Evolutionary conservation across 2,888 invertebrate species (phyloP).

Genomic region (Limnephilus lunatus): DNA sequence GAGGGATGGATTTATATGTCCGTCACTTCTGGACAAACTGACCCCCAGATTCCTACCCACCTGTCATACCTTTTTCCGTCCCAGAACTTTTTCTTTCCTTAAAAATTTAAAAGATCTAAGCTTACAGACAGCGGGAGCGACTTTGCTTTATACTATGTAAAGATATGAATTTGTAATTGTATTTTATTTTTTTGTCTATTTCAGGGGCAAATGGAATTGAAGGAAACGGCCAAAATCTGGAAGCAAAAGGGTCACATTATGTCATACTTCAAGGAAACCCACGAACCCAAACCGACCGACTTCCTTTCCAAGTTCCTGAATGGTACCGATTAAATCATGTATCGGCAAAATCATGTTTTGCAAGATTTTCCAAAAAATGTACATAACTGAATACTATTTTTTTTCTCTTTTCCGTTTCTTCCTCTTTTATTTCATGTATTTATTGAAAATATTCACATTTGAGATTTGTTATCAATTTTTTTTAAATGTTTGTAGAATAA

Average conservation of each 20-base stretch:
- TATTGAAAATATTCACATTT: background rate
- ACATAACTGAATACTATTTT: background rate
- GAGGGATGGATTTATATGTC: too few relatives aligned
- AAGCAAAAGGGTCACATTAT: slow-evolving; percentile 93
- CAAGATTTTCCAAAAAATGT: background rate
- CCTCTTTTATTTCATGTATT: background rate
- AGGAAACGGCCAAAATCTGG: slow-evolving; percentile 91
- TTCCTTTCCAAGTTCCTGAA: slow-evolving; percentile 94
- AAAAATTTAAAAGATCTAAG: too few relatives aligned
- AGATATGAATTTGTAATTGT: background rate
- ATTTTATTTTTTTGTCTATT: slow-evolving; percentile 67
- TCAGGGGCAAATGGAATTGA: slow-evolving; percentile 96
- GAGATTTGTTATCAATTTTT: background rate
- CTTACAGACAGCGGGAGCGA: too few relatives aligned
- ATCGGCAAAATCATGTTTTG: background rate
- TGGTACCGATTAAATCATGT: slow-evolving; percentile 68
- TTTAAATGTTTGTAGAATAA: slow-evolving; percentile 20
- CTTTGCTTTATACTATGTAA: too few relatives aligned
- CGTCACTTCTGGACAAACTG: too few relatives aligned
- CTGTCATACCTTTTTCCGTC: too few relatives aligned
- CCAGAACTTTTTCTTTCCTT: too few relatives aligned
- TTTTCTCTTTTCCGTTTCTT: background rate
- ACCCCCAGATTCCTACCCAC: too few relatives aligned
- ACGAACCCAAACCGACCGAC: slow-evolving; percentile 91
- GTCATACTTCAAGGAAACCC: slow-evolving; percentile 90